Conservation (phyloP, 2,113 vertebrate genomes). For the Halcyon malimbica region DNA sequence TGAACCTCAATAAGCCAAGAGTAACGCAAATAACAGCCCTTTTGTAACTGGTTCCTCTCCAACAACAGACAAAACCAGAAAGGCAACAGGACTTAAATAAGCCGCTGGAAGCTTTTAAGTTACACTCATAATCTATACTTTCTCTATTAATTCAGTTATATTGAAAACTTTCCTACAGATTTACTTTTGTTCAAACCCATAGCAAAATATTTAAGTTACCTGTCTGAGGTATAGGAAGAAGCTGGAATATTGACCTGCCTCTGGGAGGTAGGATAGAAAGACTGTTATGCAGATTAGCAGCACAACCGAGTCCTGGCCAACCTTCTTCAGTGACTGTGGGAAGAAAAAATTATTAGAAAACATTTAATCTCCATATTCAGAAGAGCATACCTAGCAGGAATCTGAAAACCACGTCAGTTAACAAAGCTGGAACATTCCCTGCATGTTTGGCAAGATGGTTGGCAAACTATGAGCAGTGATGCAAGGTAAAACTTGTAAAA, state of each 20-base stretch:
- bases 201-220: conserved; percentile 58
- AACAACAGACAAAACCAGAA: not conserved
- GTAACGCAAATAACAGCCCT: not conserved
- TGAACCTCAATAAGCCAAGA: rapidly evolving
- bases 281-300: conserved; percentile 91
- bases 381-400: not conserved
- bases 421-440: not conserved
- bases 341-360: not conserved
- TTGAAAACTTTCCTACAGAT: not conserved
- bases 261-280: conserved; percentile 88
- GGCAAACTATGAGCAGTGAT: not conserved
- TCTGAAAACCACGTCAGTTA: not conserved
- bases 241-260: conserved; percentile 91
- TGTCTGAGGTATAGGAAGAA: conserved; percentile 91
- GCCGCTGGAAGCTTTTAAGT: not conserved
- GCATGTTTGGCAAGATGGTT: rapidly evolving
- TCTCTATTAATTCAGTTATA: not conserved
- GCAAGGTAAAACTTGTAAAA: not conserved
- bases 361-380: not conserved
- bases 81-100: not conserved
- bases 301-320: conserved; percentile 88
- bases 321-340: conserved; percentile 85
- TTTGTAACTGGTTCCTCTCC: not conserved
- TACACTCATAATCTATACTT: not conserved
- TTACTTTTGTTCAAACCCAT: not conserved